phyloP scores from a whole-genome alignment of 1,140 invertebrate species.

The Helicorthomorpha holstii region DNA sequence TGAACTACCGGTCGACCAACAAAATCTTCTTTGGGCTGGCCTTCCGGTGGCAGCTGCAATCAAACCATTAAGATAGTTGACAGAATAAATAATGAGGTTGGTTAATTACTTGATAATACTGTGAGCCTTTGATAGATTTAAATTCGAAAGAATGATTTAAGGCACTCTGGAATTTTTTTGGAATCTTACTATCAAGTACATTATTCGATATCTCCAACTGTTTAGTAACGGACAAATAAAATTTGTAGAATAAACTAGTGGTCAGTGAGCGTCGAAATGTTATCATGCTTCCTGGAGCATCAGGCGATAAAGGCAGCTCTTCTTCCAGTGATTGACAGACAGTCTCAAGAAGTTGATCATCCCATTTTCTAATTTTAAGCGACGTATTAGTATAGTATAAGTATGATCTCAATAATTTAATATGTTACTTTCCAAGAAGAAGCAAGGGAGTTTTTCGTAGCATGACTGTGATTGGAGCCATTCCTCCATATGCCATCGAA shows the following conservation, averaged over 20 bases:
- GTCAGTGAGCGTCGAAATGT: constrained; percentile 62
- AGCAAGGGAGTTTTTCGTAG: constrained; percentile 45
- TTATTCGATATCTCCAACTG: constrained; percentile 12
- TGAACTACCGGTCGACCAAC: constrained; percentile 70
- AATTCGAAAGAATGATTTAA: no score
- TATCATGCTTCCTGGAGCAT: constrained; percentile 80
- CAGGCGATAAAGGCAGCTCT: constrained; percentile 55
- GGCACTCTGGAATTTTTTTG: constrained; percentile 19
- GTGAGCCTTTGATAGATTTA: constrained; percentile 47
- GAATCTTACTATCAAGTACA: constrained; percentile 7
- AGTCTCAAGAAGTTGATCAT: constrained; percentile 44
- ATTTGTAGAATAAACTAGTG: constrained; percentile 74
- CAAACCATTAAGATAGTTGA: background rate
- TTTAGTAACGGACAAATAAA: constrained; percentile 47
- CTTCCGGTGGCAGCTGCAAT: constrained; percentile 32
- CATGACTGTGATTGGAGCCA: constrained; percentile 71
- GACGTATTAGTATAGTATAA: background rate
- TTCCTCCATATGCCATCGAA: constrained; percentile 66
- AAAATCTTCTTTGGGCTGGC: constrained; percentile 44
- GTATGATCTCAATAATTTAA: background rate
- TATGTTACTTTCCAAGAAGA: constrained; percentile 38
- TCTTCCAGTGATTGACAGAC: constrained; percentile 43
- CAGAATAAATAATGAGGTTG: constrained; percentile 14
- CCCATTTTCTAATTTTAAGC: constrained; percentile 40
- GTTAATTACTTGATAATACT: constrained; percentile 49